Conservation (phyloP, 2,113 vertebrate species). For the Dolichotis patagonum region DNA sequence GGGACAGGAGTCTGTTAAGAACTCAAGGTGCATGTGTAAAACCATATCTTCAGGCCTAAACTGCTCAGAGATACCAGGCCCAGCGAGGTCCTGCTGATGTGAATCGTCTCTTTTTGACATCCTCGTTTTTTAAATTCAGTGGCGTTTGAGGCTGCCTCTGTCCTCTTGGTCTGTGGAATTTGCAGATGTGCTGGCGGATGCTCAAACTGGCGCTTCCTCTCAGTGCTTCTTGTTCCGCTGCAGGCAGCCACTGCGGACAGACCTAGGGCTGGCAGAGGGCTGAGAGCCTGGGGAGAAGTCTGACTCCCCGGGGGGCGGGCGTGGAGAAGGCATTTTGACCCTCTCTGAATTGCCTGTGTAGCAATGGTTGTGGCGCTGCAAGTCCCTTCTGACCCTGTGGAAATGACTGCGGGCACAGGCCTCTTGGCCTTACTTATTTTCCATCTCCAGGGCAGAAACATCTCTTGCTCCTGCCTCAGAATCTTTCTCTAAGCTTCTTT, state of each 20-base stretch:
- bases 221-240: constrained; percentile 27
- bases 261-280: not conserved
- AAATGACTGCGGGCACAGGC: not conserved
- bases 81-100: not conserved
- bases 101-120: not conserved
- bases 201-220: constrained; percentile 21
- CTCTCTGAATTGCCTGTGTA: not conserved
- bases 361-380: not conserved
- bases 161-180: not conserved
- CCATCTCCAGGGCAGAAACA: constrained; percentile 51
- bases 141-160: constrained; percentile 6
- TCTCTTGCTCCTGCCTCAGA: constrained; percentile 60
- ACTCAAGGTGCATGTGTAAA: not conserved
- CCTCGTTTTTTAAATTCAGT: not conserved
- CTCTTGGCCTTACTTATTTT: constrained; percentile 34
- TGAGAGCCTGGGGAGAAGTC: not conserved
- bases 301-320: not conserved
- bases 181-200: constrained; percentile 61
- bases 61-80: not conserved
- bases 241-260: not conserved
- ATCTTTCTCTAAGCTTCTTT: constrained; percentile 63
- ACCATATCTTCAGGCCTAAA: not conserved
- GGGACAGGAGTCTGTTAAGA: not conserved
- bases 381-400: constrained; percentile 45
- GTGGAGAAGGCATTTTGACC: not conserved